Evolutionary conservation across 2,888 invertebrate species (phyloP), one percentile per base, ranked within the genome.

Genomic region (Crepidodera aurea): DNA sequence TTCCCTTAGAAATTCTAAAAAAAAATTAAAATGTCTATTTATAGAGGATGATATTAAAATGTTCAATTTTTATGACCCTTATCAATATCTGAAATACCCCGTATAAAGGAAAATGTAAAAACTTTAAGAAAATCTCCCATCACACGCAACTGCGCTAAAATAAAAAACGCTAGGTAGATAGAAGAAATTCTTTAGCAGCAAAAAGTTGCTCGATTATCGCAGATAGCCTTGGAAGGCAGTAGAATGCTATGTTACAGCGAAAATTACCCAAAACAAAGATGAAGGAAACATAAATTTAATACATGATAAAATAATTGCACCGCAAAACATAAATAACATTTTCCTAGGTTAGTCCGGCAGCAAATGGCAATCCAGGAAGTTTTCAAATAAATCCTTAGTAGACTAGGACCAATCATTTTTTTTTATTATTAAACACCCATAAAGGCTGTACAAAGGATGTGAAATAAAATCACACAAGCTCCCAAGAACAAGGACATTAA

Each of bases 251-350:
- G 60, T 46, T 46, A 27, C 16, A 48, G 51, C 19, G 61, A 60
- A 50, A 60, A 56, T 64, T 50, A 48, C 54, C 63, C 42, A 60
- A 62, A 60, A 64, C 8, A 46, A 58, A 54, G 27, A 27, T 13
- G 44, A 51, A 55, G 62, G 57, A 63, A 63, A 59, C 62, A 65
- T 65, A 63, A 66, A 61, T 63, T 59, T 13, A 46, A 34, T 53
- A 15, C 61, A 61, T 63, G 62, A 66, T 63, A 61, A 62, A 63
- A 64, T 66, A 62, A 66, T 66, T 66, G 63, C 64, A 62, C 40
- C 42, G 55, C 40, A 59, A 13, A 32, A 40, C 39, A 19, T 56
- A 59, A 61, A 53, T 40, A 53, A 40, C 39, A 10, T 27, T 53
- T 34, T 29, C 12, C 34, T 34, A 13, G 29, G 2, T 34, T 34